Percentiles rank a stretch among this genome's conserved stretches.
phyloP scores from a whole-genome alignment of 2,113 vertebrate genomes.

The Phyllostomus hastatus region DNA sequence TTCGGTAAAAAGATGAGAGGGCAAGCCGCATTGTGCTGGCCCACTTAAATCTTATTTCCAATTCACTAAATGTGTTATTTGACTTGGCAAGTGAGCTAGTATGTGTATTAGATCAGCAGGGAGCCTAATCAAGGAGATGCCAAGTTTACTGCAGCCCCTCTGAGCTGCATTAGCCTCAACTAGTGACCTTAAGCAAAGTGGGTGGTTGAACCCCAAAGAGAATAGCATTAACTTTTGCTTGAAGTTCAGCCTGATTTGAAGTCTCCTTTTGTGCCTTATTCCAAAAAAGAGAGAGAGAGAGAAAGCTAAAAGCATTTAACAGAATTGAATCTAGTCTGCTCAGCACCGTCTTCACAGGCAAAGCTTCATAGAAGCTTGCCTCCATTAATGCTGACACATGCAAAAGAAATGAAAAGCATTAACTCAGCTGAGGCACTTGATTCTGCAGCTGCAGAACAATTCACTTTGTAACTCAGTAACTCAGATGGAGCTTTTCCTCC shows the following conservation, averaged over 20 bases:
- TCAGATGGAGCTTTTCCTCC: constrained; percentile 69
- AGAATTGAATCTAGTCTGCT: constrained; percentile 86
- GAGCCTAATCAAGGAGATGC: constrained; percentile 92
- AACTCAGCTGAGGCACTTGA: constrained; percentile 85
- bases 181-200: constrained; percentile 95
- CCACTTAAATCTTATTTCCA: constrained; percentile 97
- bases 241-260: constrained; percentile 91
- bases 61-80: constrained; percentile 98
- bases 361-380: constrained; percentile 83
- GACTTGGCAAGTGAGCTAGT: constrained; percentile 94
- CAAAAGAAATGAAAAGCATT: constrained; percentile 88
- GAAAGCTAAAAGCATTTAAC: constrained; percentile 81
- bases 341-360: constrained; percentile 87
- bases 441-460: constrained; percentile 87
- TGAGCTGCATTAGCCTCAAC: constrained; percentile 90
- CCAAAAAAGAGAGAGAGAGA: constrained; percentile 28
- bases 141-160: constrained; percentile 91
- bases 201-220: constrained; percentile 92
- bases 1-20: constrained; percentile 91
- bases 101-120: constrained; percentile 92
- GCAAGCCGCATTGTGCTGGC: constrained; percentile 89
- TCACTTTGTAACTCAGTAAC: constrained; percentile 80
- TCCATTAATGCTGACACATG: constrained; percentile 89
- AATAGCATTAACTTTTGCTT: constrained; percentile 93
- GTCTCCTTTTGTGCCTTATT: constrained; percentile 82